Evolutionary conservation across 2,113 vertebrate species (phyloP).

Genomic region (Grammomys surdaster): DNA sequence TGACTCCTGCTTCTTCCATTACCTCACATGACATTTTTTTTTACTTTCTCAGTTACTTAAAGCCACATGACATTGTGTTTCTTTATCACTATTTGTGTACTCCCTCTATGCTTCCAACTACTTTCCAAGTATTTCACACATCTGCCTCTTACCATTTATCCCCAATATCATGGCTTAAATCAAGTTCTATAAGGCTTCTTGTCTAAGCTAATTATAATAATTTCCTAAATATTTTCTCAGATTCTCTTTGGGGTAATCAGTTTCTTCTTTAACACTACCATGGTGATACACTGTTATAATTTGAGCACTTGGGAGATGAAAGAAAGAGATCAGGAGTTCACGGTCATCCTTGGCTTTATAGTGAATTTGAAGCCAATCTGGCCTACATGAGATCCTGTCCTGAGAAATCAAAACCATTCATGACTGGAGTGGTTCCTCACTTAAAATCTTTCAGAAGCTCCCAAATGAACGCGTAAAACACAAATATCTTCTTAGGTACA

Average conservation of each 20-base stretch:
- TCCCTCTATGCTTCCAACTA: slow-evolving; percentile 48
- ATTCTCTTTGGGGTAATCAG: background rate
- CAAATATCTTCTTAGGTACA: background rate
- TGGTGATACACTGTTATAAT: background rate
- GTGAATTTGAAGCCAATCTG: background rate
- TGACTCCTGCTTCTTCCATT: slow-evolving; percentile 8
- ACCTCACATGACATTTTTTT: slow-evolving; percentile 24
- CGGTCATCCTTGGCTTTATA: background rate
- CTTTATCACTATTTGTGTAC: background rate
- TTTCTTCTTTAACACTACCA: slow-evolving; percentile 36
- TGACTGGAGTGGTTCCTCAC: background rate
- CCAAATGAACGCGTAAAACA: slow-evolving; percentile 24
- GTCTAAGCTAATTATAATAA: slow-evolving; percentile 44
- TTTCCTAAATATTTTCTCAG: background rate
- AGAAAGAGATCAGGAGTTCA: background rate
- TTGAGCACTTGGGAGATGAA: background rate
- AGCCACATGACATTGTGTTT: background rate
- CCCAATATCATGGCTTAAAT: slow-evolving; percentile 16
- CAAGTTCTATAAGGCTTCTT: background rate
- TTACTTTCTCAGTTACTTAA: background rate
- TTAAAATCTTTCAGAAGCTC: slow-evolving; percentile 39
- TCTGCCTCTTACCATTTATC: background rate
- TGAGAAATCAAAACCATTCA: background rate
- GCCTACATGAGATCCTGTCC: background rate
- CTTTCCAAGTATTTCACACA: slow-evolving; percentile 27